Conservation (phyloP, 2,113 vertebrate species). For the Zosterops hypoxanthus region DNA sequence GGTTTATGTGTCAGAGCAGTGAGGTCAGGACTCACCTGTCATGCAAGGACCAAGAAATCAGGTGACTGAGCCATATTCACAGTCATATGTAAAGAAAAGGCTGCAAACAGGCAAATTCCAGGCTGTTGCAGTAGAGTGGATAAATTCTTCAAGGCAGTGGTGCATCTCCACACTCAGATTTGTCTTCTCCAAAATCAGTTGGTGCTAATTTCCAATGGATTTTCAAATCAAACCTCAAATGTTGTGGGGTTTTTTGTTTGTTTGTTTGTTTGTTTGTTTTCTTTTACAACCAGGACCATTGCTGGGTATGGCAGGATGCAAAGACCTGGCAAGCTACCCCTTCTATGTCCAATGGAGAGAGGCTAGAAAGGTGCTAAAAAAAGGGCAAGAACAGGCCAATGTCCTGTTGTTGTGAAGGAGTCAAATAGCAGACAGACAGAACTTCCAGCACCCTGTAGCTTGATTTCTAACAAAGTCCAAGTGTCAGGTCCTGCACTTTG, state of each 20-base stretch:
- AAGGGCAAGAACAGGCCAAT: neutral
- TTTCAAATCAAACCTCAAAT: neutral
- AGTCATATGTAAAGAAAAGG: neutral
- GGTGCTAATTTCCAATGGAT: neutral
- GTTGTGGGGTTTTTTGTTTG: neutral
- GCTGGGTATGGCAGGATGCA: neutral
- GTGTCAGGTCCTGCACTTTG: too few relatives aligned
- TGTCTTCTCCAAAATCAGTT: neutral
- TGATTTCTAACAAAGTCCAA: neutral
- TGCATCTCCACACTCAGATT: fast-evolving
- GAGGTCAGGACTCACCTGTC: neutral
- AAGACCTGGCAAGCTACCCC: fast-evolving
- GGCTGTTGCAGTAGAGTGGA: neutral
- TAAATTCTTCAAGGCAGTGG: neutral
- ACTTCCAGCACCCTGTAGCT: neutral
- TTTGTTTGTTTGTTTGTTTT: too few relatives aligned
- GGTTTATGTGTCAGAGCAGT: neutral
- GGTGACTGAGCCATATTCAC: neutral
- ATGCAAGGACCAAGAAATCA: neutral
- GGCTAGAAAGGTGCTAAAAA: neutral
- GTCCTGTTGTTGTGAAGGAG: neutral
- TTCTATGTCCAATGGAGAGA: neutral
- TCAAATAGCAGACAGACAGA: neutral
- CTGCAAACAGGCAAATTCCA: neutral
- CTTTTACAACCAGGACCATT: neutral